Evolutionary conservation across 2,888 invertebrate genomes (phyloP).

Genomic region (Netelia inedita): DNA sequence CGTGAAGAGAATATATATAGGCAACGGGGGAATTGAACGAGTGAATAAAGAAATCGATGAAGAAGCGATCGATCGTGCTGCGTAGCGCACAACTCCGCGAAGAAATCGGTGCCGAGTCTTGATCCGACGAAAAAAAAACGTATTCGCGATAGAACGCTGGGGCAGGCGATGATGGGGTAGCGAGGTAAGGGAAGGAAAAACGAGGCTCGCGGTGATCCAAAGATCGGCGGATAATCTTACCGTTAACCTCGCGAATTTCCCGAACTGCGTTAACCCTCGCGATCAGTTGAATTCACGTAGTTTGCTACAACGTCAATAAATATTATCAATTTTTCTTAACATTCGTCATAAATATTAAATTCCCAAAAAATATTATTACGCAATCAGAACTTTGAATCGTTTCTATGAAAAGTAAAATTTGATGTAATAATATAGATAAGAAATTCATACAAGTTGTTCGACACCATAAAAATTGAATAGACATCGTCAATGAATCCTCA

Average conservation of each 20-base stretch:
- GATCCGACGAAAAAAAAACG: constrained; percentile 49
- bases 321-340: too few species aligned
- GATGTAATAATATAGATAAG: too few species aligned
- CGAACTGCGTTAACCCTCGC: too few species aligned
- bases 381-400: too few species aligned
- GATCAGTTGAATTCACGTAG: too few species aligned
- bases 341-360: neutral
- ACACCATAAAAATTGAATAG: too few species aligned
- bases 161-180: neutral
- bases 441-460: too few species aligned
- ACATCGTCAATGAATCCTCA: constrained; percentile 16
- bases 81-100: constrained; percentile 51
- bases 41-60: constrained; percentile 61
- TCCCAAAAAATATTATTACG: neutral
- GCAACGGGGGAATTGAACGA: constrained; percentile 63
- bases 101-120: constrained; percentile 70
- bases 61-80: constrained; percentile 58
- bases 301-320: too few species aligned
- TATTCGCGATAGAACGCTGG: neutral
- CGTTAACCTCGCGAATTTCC: constrained; percentile 28
- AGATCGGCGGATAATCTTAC: constrained; percentile 31
- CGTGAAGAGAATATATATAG: constrained; percentile 53
- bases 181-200: constrained; percentile 13
- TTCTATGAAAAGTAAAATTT: too few species aligned
- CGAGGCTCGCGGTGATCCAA: constrained; percentile 22